Evolutionary conservation across 2,888 invertebrate species (phyloP).

Genomic region (Nudaria mundana): DNA sequence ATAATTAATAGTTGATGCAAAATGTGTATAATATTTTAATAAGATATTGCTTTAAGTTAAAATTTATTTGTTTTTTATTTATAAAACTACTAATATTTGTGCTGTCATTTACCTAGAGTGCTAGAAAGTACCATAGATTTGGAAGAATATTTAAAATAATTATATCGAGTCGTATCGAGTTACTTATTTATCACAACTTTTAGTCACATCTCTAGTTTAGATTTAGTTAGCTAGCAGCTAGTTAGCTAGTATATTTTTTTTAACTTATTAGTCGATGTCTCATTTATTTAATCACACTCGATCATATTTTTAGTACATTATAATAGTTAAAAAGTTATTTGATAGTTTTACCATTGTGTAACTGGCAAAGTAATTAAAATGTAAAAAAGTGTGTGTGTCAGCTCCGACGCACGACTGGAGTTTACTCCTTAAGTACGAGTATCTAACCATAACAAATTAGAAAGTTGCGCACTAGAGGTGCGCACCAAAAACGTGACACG

Average conservation of each 20-base stretch:
- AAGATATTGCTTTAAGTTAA: background rate
- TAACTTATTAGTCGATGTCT: slow-evolving; percentile 1
- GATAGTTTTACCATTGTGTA: too few relatives aligned
- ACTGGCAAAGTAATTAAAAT: too few relatives aligned
- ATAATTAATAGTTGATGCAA: background rate
- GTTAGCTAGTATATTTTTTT: too few relatives aligned
- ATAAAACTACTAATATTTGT: slow-evolving; percentile 10
- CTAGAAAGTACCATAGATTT: slow-evolving; percentile 21
- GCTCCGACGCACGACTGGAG: too few relatives aligned
- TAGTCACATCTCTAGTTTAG: background rate
- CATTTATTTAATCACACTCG: background rate
- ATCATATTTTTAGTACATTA: background rate
- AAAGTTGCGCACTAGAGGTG: too few relatives aligned
- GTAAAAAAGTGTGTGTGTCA: too few relatives aligned
- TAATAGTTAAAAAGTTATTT: background rate
- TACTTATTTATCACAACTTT: background rate
- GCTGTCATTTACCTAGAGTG: slow-evolving; percentile 24
- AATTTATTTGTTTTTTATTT: background rate
- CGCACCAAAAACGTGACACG: too few relatives aligned
- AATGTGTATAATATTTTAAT: background rate
- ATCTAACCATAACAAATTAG: too few relatives aligned
- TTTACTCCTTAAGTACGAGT: too few relatives aligned
- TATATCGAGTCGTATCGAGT: background rate
- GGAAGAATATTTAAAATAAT: slow-evolving; percentile 15
- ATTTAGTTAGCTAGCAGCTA: background rate